Percentiles rank a stretch among this genome's conserved stretches.
Conservation (phyloP, 2,797 vertebrate species). For the Amazona finschi region DNA sequence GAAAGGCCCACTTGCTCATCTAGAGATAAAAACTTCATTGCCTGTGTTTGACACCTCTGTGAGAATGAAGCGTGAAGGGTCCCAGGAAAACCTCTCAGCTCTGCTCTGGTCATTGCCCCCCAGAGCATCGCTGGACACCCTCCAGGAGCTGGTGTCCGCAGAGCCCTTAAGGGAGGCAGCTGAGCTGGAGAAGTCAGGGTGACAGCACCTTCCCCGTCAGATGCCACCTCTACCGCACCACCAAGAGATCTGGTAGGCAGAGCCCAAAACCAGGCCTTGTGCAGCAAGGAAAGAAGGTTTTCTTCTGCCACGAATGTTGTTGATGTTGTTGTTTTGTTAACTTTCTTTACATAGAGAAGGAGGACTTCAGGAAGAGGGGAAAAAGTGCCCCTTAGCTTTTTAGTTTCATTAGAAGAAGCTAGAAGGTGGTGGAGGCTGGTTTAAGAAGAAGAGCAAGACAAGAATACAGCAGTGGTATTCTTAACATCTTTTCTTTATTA, state of each 20-base stretch:
- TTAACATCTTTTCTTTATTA: conserved; percentile 1
- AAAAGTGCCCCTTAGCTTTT: background rate
- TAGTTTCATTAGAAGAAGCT: background rate
- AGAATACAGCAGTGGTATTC: background rate
- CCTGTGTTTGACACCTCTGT: background rate
- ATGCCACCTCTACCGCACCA: background rate
- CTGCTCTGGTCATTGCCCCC: fast-evolving
- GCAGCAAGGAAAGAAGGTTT: background rate
- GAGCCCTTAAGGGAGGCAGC: fast-evolving
- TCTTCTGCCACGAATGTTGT: background rate
- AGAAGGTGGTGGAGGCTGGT: background rate
- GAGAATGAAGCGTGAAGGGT: background rate
- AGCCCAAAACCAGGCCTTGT: background rate
- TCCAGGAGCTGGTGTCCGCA: background rate
- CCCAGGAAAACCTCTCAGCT: background rate
- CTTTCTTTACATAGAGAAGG: background rate
- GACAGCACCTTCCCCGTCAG: background rate
- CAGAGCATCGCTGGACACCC: background rate
- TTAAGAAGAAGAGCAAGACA: background rate
- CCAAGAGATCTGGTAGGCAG: background rate
- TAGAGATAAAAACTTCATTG: background rate
- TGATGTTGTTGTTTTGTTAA: background rate
- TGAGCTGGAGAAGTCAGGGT: background rate
- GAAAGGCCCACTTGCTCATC: background rate
- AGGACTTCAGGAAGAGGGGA: background rate